Conservation (phyloP, 2,888 invertebrate species). For the Drosophila eohydei region DNA sequence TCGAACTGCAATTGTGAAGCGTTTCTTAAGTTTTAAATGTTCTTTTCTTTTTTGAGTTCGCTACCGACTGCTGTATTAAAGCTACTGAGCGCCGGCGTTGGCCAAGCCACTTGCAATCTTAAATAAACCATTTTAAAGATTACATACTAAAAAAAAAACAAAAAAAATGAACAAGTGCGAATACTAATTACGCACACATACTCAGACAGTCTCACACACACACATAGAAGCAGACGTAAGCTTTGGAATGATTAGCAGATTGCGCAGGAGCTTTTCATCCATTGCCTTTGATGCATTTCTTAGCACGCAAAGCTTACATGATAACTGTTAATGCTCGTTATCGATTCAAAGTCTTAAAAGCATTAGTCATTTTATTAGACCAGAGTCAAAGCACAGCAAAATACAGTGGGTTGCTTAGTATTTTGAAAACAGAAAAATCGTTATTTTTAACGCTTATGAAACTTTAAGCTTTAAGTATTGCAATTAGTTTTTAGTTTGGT, state of each 20-base stretch:
- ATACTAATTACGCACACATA: constrained; percentile 20
- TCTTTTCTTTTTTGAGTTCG: constrained; percentile 17
- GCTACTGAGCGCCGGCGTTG: constrained; percentile 28
- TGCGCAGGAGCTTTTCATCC: constrained; percentile 39
- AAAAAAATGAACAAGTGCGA: constrained; percentile 27
- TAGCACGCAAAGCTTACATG: constrained; percentile 49
- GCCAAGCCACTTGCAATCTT: constrained; percentile 26
- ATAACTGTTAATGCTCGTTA: constrained; percentile 38
- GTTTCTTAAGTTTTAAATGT: constrained; percentile 10
- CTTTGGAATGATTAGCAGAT: constrained; percentile 26
- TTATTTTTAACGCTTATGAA: background rate
- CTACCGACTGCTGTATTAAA: constrained; percentile 31
- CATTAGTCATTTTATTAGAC: constrained; percentile 2
- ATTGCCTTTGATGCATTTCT: constrained; percentile 22
- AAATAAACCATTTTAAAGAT: constrained; percentile 34
- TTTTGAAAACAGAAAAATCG: background rate
- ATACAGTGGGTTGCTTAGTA: background rate
- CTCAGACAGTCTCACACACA: background rate
- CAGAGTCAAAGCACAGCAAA: constrained; percentile 10
- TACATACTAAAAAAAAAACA: constrained; percentile 9
- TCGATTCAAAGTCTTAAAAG: constrained; percentile 19
- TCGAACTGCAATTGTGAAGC: constrained; percentile 34
- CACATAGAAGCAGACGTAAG: constrained; percentile 4
- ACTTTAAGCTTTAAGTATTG: background rate
- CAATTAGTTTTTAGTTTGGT: background rate